Conservation (phyloP, 2,888 invertebrate genomes). For the Eupelmus urozonus region DNA sequence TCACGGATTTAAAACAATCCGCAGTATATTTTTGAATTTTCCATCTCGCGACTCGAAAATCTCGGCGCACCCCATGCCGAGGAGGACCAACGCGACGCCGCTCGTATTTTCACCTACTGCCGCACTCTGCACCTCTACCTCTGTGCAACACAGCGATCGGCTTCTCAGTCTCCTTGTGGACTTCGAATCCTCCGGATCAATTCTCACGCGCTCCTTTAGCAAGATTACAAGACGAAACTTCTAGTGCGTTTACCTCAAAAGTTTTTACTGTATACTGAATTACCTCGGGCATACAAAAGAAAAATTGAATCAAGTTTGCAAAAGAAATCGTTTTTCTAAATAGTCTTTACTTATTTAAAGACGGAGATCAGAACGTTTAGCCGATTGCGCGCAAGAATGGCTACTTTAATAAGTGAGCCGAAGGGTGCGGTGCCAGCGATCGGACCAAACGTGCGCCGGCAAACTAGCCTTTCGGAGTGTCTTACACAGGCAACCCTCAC, state of each 20-base stretch:
- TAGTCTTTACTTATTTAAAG: not conserved
- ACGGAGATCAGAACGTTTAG: not conserved
- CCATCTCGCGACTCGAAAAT: not conserved
- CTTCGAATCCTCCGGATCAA: not conserved
- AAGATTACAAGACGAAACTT: not conserved
- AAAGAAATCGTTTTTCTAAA: not conserved
- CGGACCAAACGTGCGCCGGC: constrained; percentile 54
- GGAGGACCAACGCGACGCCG: constrained; percentile 62
- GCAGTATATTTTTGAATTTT: constrained; percentile 3
- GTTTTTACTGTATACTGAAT: too few relatives aligned
- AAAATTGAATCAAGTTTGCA: too few relatives aligned
- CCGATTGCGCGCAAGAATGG: constrained; percentile 62
- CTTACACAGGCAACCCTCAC: constrained; percentile 73
- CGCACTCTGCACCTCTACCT: constrained; percentile 6
- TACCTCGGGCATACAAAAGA: too few relatives aligned
- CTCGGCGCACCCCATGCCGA: constrained; percentile 33
- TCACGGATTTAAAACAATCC: not conserved
- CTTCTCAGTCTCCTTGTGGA: not conserved
- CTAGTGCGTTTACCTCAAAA: too few relatives aligned
- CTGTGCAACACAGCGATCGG: not conserved
- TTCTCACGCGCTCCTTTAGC: not conserved
- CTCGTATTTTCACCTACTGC: constrained; percentile 29
- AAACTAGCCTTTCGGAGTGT: constrained; percentile 72
- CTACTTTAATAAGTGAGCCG: constrained; percentile 67
- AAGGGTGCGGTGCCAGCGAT: constrained; percentile 63